These are phyloP conservation scores for Rhinolophus sinicus DNA, from an alignment of 2,113 vertebrate species.

Conservation along the genomic window DNA sequence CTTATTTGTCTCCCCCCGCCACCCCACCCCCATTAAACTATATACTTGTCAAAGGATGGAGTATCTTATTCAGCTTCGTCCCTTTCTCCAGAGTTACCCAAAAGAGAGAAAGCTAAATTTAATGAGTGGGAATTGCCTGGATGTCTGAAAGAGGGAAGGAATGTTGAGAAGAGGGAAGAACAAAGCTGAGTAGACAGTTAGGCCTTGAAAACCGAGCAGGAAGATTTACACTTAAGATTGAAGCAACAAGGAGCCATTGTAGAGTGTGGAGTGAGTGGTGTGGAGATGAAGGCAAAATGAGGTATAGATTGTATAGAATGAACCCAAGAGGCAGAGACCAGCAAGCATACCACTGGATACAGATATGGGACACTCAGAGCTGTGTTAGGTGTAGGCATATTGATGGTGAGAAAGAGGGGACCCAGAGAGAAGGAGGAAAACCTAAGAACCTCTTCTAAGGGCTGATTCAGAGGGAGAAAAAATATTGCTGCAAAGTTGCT, in stretches of 20 bases:
- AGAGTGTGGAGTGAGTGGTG: background rate
- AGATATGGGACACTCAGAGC: background rate
- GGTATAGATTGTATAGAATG: background rate
- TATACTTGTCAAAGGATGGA: background rate
- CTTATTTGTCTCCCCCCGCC: background rate
- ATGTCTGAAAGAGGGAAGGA: background rate
- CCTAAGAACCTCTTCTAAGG: background rate
- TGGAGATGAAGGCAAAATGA: background rate
- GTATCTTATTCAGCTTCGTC: background rate
- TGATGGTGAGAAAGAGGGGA: background rate
- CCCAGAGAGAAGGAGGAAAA: background rate
- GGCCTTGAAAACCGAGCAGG: background rate
- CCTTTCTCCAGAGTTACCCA: background rate
- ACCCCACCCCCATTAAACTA: background rate
- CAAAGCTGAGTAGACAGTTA: background rate
- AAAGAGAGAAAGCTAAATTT: background rate
- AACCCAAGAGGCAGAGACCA: background rate
- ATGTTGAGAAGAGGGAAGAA: background rate
- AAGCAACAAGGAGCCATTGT: background rate
- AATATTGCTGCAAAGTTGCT: background rate
- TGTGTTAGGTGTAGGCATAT: background rate
- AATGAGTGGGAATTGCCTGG: background rate
- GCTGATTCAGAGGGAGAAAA: background rate
- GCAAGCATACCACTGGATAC: rapidly evolving
- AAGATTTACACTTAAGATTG: background rate